Evolutionary conservation across 92 coral and sea anemone species (phyloP), one percentile per base, ranked within the genome.

Genomic region (Epizoanthus stellaris): DNA sequence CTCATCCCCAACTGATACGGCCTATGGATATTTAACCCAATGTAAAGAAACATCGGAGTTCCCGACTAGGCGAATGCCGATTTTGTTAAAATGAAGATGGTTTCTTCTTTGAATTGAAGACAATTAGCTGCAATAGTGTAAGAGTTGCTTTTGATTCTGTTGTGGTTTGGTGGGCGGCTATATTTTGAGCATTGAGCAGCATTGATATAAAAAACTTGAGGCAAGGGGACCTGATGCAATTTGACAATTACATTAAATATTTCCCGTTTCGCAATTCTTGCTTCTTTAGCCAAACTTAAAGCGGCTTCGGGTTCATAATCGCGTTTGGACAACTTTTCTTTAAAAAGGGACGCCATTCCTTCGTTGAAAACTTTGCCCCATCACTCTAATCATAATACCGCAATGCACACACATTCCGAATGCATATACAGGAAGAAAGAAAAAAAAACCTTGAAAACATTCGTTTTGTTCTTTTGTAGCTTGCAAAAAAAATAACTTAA

Each of bases 261-360:
- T 76, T 85, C 79, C 20, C 69, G 54, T 70, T 77, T 57, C 57
- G 80, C 70, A n/a, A 60, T 67, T 58, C 75, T 81, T 73, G 85
- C 85, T 73, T 87, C 80, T 45, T 85, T 89, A 10, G 92, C 89
- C 77, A 89, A 49, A 85, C 9, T 73, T 15, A 85, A 75, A 75
- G 87, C 88, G 53, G n/a, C n/a, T n/a, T 88, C 88, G 15, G 88
- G 75, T 39, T 61, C 84, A 70, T 82, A 76, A 75, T 88, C 91
- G 62, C 67, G 75, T 59, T 76, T 66, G n/a, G 84, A 52, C 75
- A 82, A 60, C 53, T 67, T 62, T 62, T 82, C 85, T 59, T 77
- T 88, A 59, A 82, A 77, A n/a, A 88, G 11, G 71, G 79, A 70
- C 82, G 54, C 53, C 81, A 80, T 73, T 62, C 85, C 87, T 62